Evolutionary conservation across 2,888 invertebrate species (phyloP), one percentile per base, ranked within the genome.

Genomic region (Macaria liturata): DNA sequence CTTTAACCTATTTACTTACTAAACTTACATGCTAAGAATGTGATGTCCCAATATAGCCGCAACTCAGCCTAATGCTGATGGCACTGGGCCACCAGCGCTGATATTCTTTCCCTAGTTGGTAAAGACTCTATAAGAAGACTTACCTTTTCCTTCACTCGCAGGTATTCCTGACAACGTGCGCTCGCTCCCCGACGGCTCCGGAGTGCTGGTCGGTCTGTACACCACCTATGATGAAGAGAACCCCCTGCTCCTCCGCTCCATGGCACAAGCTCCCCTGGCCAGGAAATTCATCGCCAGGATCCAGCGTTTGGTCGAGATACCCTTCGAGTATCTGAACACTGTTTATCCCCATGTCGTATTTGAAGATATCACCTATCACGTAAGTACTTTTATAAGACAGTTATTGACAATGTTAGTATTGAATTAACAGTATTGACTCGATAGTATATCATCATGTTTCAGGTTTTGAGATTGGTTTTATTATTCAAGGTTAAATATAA

Each of bases 161-260:
- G 92, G 94, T 52, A 61, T 93, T 8, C 95, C 96, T 0, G 97
- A 97, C 84, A 96, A 96, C 69, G 46, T 93, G 9, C 85, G 85
- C 9, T 70, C 70, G 1, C 69, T 91, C 32, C 93, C 94, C 30
- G 94, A 95, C 62, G 92, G 93, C 20, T 95, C 95, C 4, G 96
- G 96, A 30, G 86, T 96, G 66, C 91, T 96, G 67, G 93, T 95
- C 3, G 92, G 93, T 1, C 76, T 97, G 8, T 86, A 95, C 60
- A 59, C 83, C 0, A 81, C 92, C 2, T 83, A 80, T 56, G 84
- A 92, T 52, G 94, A 95, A 0, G 90, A 94, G 8, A 81, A 94
- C 78, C 95, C 96, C 0, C 68, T 85, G 5, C 32, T 94, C 0
- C 44, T 78, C 1, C 93, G 93, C 46, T 78, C 94, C 3, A 74